Base-by-base conservation (phyloP, 2,113 vertebrate genomes). In the Promerops cafer region DNA sequence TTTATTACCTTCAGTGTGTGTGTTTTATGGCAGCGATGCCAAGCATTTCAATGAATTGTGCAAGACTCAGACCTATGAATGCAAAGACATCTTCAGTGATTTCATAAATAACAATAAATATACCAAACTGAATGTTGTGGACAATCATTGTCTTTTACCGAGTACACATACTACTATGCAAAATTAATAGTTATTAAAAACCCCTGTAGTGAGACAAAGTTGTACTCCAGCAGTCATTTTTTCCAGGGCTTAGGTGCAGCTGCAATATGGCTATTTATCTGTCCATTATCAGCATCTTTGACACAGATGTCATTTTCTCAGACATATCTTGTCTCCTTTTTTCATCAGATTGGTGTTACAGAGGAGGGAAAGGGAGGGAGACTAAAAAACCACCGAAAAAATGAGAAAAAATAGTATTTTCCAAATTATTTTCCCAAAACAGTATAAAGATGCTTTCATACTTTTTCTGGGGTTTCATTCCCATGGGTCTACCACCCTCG, bases 1-100 rank as follows among this genome's bases (percentile, higher is more conserved):
- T 96, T 96, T 95, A 95, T 94, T 75, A 68, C 77, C 86, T 78
- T 87, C 83, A 71, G 64, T 71, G 87, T 91, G 91, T 95, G 89
- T 92, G 47, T 87, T 94, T 97, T 92, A 95, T 68, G 89, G 77
- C 54, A 53, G 91, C 7, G 65, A 82, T 89, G 89, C 89, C 83
- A 89, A 78, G 94, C 89, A 94, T 95, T 93, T 92, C 93, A 96
- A 95, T 96, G 95, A 95, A 75, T 94, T 78, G 72, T 75, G 47
- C 56, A 78, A 94, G 72, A 81, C 42, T 87, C 47, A 84, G 56
- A 75, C 9, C 68, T 18, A 59, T 16, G 72, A 88, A 83, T 70
- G 56, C 35, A 90, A 93, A 96, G 72, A 68, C 6, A n/a, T 64
- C 47, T 64, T 87, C 86, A 89, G 31, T 13, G 18, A 79, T 50